These are phyloP conservation scores for Cosmia trapezina DNA, from an alignment of 2,888 invertebrate genomes.

Conservation along the genomic window DNA sequence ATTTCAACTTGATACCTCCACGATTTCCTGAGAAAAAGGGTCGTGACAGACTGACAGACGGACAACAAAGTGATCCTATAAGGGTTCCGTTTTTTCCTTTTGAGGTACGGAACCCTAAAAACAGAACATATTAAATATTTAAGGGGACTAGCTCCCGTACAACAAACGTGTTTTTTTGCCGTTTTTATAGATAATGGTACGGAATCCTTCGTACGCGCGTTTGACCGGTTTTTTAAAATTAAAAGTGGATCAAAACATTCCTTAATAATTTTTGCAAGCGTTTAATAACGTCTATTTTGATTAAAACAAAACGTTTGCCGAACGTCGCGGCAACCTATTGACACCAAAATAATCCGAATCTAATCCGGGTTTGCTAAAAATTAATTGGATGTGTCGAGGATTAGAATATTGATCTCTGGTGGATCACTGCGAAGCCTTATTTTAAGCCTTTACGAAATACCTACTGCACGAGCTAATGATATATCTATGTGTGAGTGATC, in stretches of 20 bases:
- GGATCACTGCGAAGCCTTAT: slow-evolving; percentile 2
- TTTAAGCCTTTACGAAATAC: slow-evolving; percentile 3
- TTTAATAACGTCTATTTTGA: not conserved
- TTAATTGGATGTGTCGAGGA: slow-evolving; percentile 40
- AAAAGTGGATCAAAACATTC: not conserved
- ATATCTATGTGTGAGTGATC: not conserved
- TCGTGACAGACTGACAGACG: too few species aligned
- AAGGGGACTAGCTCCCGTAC: too few species aligned
- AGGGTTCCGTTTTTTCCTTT: too few species aligned
- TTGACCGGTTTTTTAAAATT: not conserved
- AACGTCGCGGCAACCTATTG: slow-evolving; percentile 17
- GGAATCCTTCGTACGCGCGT: too few species aligned
- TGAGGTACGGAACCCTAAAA: too few species aligned
- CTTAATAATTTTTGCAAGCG: not conserved
- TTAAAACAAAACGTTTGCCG: not conserved
- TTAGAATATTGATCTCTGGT: slow-evolving; percentile 22
- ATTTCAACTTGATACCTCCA: too few species aligned
- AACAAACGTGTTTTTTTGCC: too few species aligned
- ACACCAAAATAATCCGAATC: slow-evolving; percentile 5
- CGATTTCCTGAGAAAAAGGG: too few species aligned
- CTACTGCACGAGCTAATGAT: not conserved
- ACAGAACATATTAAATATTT: too few species aligned
- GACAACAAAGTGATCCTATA: too few species aligned
- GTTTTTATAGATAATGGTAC: too few species aligned
- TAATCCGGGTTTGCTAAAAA: slow-evolving; percentile 33